These are phyloP conservation scores for Acomys russatus DNA, from an alignment of 2,797 vertebrate genomes.

Conservation along the genomic window DNA sequence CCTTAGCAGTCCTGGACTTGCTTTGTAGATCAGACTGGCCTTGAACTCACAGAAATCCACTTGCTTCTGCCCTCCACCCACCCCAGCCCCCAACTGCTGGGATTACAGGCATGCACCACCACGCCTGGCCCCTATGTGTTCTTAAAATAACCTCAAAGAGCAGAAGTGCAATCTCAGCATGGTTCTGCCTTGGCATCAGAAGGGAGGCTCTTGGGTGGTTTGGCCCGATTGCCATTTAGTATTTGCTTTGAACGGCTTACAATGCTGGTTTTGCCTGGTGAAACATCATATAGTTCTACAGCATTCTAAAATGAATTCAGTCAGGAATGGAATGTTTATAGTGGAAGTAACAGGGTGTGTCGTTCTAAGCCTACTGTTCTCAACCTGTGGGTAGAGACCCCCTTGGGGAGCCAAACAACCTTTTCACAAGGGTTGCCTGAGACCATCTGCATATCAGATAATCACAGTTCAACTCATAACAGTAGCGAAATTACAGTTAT, in stretches of 20 bases:
- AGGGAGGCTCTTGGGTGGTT: conserved; percentile 24
- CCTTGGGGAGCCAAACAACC: neutral
- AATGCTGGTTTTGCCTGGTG: neutral
- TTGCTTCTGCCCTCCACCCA: too few species aligned
- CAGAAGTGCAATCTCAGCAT: conserved; percentile 67
- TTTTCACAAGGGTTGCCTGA: neutral
- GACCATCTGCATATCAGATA: neutral
- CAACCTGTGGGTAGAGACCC: neutral
- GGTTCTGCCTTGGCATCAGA: conserved; percentile 48
- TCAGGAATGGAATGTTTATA: neutral
- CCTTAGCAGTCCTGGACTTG: too few species aligned
- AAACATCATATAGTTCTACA: neutral
- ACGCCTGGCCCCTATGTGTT: neutral
- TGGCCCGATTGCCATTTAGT: neutral
- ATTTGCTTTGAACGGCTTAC: conserved; percentile 14
- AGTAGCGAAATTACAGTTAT: neutral
- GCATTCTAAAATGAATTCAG: conserved; percentile 33
- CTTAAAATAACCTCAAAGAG: conserved; percentile 56
- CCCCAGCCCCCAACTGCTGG: too few species aligned
- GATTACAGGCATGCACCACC: too few species aligned
- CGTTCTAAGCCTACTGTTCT: neutral
- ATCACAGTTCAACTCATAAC: neutral
- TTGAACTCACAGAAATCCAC: too few species aligned
- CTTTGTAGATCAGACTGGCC: too few species aligned
- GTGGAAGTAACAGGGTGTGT: neutral